Percentiles rank a stretch among this genome's conserved stretches.
phyloP scores from a whole-genome alignment of 30 jellyfish, hydroid and myxozoan species.

The Rhopilema esculentum region DNA sequence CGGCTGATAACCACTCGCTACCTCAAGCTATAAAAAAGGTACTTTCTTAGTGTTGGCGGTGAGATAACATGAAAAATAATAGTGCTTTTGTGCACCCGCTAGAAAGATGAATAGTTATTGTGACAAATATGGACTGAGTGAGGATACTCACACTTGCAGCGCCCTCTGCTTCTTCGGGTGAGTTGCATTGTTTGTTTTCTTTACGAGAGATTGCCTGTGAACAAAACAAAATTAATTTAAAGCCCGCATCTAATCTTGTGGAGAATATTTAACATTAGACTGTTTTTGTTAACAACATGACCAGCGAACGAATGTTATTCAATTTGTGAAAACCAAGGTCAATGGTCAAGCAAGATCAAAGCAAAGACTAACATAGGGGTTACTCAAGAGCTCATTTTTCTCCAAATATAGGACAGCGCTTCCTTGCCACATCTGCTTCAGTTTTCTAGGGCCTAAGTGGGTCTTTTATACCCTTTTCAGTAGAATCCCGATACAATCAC shows the following conservation, averaged over 20 bases:
- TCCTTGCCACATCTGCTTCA: no score
- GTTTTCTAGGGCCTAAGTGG: no score
- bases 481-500: no score
- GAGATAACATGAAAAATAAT: no score
- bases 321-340: not conserved
- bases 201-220: conserved; percentile 92
- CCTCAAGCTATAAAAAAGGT: no score
- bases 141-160: conserved; percentile 92
- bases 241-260: not conserved
- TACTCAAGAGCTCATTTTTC: no score
- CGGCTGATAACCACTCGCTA: no score
- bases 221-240: not conserved
- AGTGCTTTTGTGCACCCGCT: not conserved
- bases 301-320: not conserved
- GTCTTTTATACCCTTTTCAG: no score
- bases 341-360: not conserved
- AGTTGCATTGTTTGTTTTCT: conserved; percentile 95
- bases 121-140: not conserved
- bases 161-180: conserved; percentile 97
- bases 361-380: not conserved
- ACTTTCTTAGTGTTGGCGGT: no score
- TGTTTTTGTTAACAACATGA: not conserved
- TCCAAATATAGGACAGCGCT: no score
- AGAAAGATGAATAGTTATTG: not conserved
- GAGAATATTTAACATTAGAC: not conserved